A percentile compares a stretch with the other conserved stretches of the same genome.
These are phyloP conservation scores for Scaptomyza montana DNA, from an alignment of 1,140 invertebrate species.

Conservation along the genomic window DNA sequence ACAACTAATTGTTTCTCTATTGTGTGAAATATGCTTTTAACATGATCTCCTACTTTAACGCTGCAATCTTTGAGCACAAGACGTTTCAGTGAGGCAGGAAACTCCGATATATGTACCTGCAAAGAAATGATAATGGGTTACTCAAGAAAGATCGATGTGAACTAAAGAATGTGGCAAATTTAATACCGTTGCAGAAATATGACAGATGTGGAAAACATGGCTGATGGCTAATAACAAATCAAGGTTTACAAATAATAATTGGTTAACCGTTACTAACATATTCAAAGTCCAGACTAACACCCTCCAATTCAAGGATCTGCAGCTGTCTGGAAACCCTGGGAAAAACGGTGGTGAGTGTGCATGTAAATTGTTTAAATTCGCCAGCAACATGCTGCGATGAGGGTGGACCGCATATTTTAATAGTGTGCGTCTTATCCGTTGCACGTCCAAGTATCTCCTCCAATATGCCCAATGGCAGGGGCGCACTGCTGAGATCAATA, in stretches of 20 bases:
- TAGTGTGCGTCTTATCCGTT: slow-evolving; percentile 83
- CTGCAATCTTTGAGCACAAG: slow-evolving; percentile 86
- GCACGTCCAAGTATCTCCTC: slow-evolving; percentile 84
- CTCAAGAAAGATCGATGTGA: background rate
- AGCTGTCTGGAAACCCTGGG: slow-evolving; percentile 80
- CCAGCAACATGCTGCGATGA: slow-evolving; percentile 69
- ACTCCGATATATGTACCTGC: slow-evolving; percentile 85
- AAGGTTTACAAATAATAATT: too few species aligned
- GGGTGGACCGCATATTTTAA: slow-evolving; percentile 83
- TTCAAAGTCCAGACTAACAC: slow-evolving; percentile 84
- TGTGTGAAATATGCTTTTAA: slow-evolving; percentile 85
- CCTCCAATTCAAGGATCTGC: slow-evolving; percentile 84
- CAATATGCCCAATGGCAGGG: slow-evolving; percentile 83
- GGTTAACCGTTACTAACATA: slow-evolving; percentile 73
- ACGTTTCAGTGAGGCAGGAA: slow-evolving; percentile 85
- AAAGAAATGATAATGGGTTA: background rate
- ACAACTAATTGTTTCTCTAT: slow-evolving; percentile 85
- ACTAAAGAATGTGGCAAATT: background rate
- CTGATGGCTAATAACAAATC: too few species aligned
- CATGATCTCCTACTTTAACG: slow-evolving; percentile 83
- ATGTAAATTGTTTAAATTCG: slow-evolving; percentile 70
- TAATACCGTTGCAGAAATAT: too few species aligned
- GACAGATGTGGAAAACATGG: too few species aligned
- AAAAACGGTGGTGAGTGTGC: slow-evolving; percentile 69
- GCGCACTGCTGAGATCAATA: slow-evolving; percentile 84